Evolutionary conservation across 2,888 invertebrate genomes (phyloP), one percentile per base, ranked within the genome.

Genomic region (Parnassius smintheus): DNA sequence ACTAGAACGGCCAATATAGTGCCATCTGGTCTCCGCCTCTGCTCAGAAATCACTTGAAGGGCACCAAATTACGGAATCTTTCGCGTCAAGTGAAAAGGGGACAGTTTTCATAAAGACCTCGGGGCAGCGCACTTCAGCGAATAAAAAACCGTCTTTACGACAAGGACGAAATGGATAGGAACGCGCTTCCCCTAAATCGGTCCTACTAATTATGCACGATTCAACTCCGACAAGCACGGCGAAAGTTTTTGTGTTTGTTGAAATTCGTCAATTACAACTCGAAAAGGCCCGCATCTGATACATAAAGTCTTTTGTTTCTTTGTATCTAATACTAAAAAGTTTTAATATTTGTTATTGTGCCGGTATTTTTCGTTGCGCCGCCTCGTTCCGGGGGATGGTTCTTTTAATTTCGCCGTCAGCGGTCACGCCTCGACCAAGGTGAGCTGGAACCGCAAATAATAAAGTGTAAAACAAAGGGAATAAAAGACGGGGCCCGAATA

Each of bases 401-500:
- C 70, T 68, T 68, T 70, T 71, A 72, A 71, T 71, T 66, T 61
- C 54, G 65, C 56, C 55, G 66, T 65, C 68, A 66, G 68, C 66
- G 69, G 72, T 70, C 73, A 74, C 75, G 72, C 75, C 63, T 59
- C 61, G 61, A 65, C 68, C 65, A 64, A 57, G 65, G 60, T 66
- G 77, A 76, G 79, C 74, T 75, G 74, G 68, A 76, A 76, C 83
- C 79, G 75, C 82, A 82, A 81, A 86, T 83, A 88, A 88, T 84
- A 82, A 82, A 84, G 78, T 76, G 79, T 84, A 78, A 87, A 90
- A 89, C 88, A 89, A 91, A 86, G 78, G 71, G 80, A 81, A 88
- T 84, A 83, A 86, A 84, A 83, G 83, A 82, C 80, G 83, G 77
- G 64, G 76, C 80, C 82, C 79, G 85, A 85, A 88, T 90, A 87